Conservation (phyloP, 2,888 invertebrate species). For the Ryuthela nishihirai region DNA sequence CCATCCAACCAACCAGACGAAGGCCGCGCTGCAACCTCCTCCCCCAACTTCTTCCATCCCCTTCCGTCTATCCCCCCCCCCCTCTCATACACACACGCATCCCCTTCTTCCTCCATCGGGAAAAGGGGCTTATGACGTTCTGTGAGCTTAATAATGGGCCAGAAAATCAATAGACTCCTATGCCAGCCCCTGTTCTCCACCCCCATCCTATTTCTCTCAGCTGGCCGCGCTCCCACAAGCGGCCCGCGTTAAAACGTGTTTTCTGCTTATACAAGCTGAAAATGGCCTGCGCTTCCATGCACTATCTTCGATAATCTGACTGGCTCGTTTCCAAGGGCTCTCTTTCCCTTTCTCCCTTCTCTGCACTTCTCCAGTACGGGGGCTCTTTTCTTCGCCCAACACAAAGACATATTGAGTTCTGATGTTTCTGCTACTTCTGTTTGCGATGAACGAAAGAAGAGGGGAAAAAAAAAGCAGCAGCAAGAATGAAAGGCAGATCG, state of each 20-base stretch:
- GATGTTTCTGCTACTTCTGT: too few species aligned
- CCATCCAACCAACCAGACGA: not conserved
- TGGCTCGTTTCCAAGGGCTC: not conserved
- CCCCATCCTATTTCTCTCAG: not conserved
- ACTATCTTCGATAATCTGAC: too few species aligned
- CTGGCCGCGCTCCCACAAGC: not conserved
- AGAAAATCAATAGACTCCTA: not conserved
- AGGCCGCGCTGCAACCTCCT: not conserved
- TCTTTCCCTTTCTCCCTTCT: not conserved
- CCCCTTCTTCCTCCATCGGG: not conserved
- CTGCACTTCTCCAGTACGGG: too few species aligned
- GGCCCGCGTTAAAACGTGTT: not conserved
- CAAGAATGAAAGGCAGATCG: not conserved
- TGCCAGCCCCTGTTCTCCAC: not conserved
- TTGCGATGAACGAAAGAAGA: not conserved
- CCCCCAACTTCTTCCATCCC: too few species aligned
- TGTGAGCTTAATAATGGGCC: too few species aligned
- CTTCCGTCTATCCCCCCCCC: not conserved
- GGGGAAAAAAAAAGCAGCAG: not conserved
- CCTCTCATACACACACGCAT: not conserved
- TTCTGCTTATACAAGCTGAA: not conserved
- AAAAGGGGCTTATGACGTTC: not conserved
- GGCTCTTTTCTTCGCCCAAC: too few species aligned
- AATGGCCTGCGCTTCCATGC: not conserved
- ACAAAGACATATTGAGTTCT: too few species aligned